Evolutionary conservation across 2,113 vertebrate genomes (phyloP).

Genomic region (Capra hircus): DNA sequence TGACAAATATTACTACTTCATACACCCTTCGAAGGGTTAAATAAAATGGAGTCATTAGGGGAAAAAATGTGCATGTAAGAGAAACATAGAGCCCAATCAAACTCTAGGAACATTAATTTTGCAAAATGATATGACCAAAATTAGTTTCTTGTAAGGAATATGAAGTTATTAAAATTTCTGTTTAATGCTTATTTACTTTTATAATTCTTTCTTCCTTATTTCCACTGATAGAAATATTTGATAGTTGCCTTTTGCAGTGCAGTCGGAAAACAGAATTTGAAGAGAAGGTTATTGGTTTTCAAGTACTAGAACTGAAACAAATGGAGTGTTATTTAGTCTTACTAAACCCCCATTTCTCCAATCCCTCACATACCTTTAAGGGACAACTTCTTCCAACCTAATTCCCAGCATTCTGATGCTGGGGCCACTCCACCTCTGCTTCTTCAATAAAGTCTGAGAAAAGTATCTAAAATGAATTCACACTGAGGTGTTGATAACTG

Average conservation of each 20-base stretch:
- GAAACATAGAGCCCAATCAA: background rate
- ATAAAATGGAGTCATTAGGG: background rate
- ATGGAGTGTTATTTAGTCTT: background rate
- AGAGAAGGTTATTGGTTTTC: background rate
- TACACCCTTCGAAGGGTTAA: background rate
- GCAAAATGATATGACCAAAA: background rate
- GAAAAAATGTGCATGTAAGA: background rate
- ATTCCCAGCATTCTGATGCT: background rate
- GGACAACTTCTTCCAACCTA: background rate
- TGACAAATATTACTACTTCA: background rate
- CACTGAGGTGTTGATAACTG: constrained; percentile 59
- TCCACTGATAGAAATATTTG: background rate
- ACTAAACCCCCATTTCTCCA: background rate
- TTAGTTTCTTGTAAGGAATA: background rate
- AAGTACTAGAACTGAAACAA: background rate
- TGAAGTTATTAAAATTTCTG: background rate
- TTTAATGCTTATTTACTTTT: background rate
- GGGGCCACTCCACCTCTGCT: background rate
- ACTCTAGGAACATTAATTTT: background rate
- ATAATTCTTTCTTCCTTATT: background rate
- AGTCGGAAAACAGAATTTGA: background rate
- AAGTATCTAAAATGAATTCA: constrained; percentile 58
- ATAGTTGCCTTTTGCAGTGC: background rate
- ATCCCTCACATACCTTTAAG: background rate
- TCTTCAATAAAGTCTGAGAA: constrained; percentile 42